Conservation (phyloP, 2,888 invertebrate species). For the Cheilosia vulpina region DNA sequence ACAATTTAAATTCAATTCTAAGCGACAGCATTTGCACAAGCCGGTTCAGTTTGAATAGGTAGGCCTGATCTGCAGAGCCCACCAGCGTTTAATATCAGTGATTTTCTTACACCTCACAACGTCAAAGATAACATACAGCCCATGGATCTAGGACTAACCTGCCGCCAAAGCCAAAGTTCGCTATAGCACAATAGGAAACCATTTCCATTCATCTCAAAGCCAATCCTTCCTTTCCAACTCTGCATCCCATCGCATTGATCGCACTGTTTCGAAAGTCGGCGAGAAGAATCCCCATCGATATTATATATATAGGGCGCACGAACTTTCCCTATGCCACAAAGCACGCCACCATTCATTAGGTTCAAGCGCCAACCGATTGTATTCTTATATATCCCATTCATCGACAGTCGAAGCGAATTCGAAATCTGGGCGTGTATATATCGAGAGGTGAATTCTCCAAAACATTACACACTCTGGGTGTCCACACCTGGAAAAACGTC, state of each 20-base stretch:
- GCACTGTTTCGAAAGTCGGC: slow-evolving; percentile 12
- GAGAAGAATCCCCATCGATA: not conserved
- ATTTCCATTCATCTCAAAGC: slow-evolving; percentile 32
- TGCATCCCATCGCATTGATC: not conserved
- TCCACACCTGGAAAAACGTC: slow-evolving; percentile 73
- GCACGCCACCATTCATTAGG: slow-evolving; percentile 16
- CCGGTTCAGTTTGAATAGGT: too few species aligned
- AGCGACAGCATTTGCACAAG: too few species aligned
- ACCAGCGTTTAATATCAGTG: too few species aligned
- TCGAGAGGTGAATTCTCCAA: slow-evolving; percentile 18
- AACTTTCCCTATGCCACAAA: slow-evolving; percentile 19
- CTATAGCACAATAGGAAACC: slow-evolving; percentile 23
- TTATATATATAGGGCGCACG: slow-evolving; percentile 15
- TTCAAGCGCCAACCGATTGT: slow-evolving; percentile 20
- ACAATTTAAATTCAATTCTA: too few species aligned
- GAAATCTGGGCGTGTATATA: slow-evolving; percentile 47
- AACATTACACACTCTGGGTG: slow-evolving; percentile 25
- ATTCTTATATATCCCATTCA: slow-evolving; percentile 26
- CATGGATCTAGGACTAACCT: too few species aligned
- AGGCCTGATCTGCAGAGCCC: too few species aligned
- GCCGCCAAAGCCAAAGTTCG: too few species aligned
- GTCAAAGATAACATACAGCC: too few species aligned
- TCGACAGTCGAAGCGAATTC: slow-evolving; percentile 54
- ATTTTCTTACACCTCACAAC: too few species aligned
- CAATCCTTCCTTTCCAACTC: slow-evolving; percentile 36